Evolutionary conservation across 2,797 vertebrate genomes (phyloP), one percentile per base, ranked within the genome.

Genomic region (Peromyscus attwateri): DNA sequence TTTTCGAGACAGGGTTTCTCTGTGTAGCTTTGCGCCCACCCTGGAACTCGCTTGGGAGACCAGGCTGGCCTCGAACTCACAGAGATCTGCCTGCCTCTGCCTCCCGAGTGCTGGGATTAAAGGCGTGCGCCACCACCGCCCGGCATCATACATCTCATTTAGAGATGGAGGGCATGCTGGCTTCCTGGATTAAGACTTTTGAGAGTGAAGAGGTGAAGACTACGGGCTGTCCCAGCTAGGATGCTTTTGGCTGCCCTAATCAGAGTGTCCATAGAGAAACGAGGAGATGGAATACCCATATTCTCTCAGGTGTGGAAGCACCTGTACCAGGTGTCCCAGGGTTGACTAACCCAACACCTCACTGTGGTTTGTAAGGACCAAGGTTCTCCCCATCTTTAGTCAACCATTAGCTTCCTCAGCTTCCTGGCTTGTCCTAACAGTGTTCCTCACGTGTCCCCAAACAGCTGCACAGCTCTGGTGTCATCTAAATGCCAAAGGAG

Each of bases 371-470:
- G 25, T 83, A 84, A 87, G n/a, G 29, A 75, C 46, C 34, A 13
- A 5, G 9, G 8, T 88, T 79, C 66, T 94, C 77, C 71, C 29
- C n/a, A 34, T 64, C 81, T 89, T 87, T 68, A 2, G 16, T 10
- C 71, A 9, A 79, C 75, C 34, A 7, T 70, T 49, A 16, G 57
- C 57, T 64, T 64, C 73, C 34, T 93, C 43, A 49, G 66, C 76
- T 83, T 92, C 73, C 77, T 96, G 88, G 62, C 34, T 55, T 93
- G 87, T 90, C 64, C 82, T 52, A 52, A 70, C 64, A 49, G 31
- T 68, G 8, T 27, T 40, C 43, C 46, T 89, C 17, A 0, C 16
- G 6, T 37, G 29, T 71, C 31, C 31, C 77, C 9, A 31, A 89
- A 85, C 7, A 71, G 71, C 60, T 89, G 43, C 46, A 34, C 11